phyloP scores from a whole-genome alignment of 2,888 invertebrate genomes.

The Drosophila subquinaria region DNA sequence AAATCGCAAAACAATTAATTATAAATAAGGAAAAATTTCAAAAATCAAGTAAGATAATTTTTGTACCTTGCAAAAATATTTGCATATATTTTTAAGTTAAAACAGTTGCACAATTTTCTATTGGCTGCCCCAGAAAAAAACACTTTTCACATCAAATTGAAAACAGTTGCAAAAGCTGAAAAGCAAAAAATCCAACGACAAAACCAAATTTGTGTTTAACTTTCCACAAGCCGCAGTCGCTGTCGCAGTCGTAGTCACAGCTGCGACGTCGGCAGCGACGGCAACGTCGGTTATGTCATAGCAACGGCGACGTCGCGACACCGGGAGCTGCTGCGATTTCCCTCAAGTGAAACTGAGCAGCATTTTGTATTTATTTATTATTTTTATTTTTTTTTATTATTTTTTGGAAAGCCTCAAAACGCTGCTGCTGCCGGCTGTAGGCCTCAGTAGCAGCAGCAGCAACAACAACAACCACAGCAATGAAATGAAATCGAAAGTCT shows the following conservation, averaged over 20 bases:
- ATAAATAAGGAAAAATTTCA: no score
- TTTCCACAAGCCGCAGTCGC: slow-evolving; percentile 64
- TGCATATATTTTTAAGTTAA: neutral
- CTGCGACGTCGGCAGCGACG: slow-evolving; percentile 22
- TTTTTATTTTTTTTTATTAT: slow-evolving; percentile 22
- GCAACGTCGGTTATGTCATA: slow-evolving; percentile 71
- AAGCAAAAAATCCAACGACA: slow-evolving; percentile 48
- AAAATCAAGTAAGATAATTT: no score
- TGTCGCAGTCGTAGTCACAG: slow-evolving; percentile 22
- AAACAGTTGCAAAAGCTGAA: slow-evolving; percentile 69
- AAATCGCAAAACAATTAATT: no score
- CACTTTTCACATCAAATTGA: slow-evolving; percentile 63
- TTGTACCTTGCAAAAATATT: no score
- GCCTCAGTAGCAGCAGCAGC: slow-evolving; percentile 32
- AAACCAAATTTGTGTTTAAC: slow-evolving; percentile 75
- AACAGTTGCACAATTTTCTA: slow-evolving; percentile 40
- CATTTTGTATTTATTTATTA: slow-evolving; percentile 41
- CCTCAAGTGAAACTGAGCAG: slow-evolving; percentile 79
- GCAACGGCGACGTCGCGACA: slow-evolving; percentile 53
- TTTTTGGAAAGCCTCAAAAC: slow-evolving; percentile 74
- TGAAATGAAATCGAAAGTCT: slow-evolving; percentile 78
- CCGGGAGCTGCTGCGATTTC: slow-evolving; percentile 70
- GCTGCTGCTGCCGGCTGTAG: slow-evolving; percentile 44
- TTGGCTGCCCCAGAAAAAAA: slow-evolving; percentile 29
- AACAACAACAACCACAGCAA: slow-evolving; percentile 24